Evolutionary conservation across 1,140 invertebrate genomes (phyloP), one percentile per base, ranked within the genome.

Genomic region (Acromyrmex echinatior): DNA sequence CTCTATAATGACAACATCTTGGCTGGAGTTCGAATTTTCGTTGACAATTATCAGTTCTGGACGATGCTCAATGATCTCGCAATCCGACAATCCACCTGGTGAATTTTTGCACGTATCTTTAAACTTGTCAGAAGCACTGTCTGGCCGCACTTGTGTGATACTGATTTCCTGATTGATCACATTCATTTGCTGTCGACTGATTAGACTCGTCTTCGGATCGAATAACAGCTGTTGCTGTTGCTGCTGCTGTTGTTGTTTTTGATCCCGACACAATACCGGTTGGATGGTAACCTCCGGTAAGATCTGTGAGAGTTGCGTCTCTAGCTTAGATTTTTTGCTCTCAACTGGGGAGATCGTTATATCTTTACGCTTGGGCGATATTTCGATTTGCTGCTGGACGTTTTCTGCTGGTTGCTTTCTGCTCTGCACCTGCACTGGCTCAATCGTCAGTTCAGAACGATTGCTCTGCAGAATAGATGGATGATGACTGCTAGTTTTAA

Each of bases 11-110:
- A 95, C 93, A 10, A 95, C 93, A 58, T 95, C 95, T 60, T 95
- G 95, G 76, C 95, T 95, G 3, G 95, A 95, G 66, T 95, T 95
- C 0, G 95, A 95, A 73, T 95, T 95, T 45, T 95, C 95, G 73
- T 96, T 96, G 1, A 95, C 95, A 51, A 96, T 95, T 76, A 95
- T 95, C 5, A 96, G 80, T 66, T 96, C 95, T 7, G 95, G 95
- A 16, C 93, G 92, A 35, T 93, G 94, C 21, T 95, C 95, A 35
- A 95, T 95, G 14, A 95, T 95, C 62, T 95, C 95, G 73, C 95
- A 95, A 21, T 94, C 94, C 4, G 94, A 93, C 1, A 94, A 76
- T 49, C 91, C 91, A 12, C 88, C 82, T 6, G 93, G 91, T 0
- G 94, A 93, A 12, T 74, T 95, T 87, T 92, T 92, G 2, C 74